phyloP scores from a whole-genome alignment of 1,140 invertebrate species.

The Trichonephila clavata region DNA sequence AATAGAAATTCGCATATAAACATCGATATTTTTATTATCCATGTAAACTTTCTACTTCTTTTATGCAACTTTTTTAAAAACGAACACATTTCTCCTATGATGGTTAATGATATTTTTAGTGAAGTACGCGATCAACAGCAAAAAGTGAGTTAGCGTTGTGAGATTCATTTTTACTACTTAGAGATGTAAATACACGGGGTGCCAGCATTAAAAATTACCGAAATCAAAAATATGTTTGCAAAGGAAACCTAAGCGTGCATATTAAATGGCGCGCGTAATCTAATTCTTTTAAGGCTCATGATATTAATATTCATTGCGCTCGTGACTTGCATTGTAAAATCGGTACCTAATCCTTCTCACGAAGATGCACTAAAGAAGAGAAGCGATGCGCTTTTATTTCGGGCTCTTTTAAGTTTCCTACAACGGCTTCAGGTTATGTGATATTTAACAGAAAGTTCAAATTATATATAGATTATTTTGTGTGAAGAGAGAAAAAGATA shows the following conservation, averaged over 20 bases:
- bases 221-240: neutral
- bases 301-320: constrained; percentile 45
- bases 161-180: no score
- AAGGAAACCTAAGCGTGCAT: neutral
- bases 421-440: neutral
- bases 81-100: no score
- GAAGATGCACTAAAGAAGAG: neutral
- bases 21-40: no score
- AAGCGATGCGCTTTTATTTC: neutral
- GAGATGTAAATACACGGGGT: neutral
- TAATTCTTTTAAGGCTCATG: constrained; percentile 14
- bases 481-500: neutral
- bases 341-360: neutral
- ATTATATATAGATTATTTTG: neutral
- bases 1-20: no score
- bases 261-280: constrained; percentile 11
- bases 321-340: constrained; percentile 22
- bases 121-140: no score
- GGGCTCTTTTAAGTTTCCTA: neutral
- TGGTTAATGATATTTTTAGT: no score
- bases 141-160: no score
- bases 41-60: no score
- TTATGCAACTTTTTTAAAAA: no score
- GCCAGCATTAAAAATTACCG: neutral
- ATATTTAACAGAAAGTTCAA: neutral